Evolutionary conservation across 2,888 invertebrate genomes (phyloP).

Genomic region (Elmis aenea): DNA sequence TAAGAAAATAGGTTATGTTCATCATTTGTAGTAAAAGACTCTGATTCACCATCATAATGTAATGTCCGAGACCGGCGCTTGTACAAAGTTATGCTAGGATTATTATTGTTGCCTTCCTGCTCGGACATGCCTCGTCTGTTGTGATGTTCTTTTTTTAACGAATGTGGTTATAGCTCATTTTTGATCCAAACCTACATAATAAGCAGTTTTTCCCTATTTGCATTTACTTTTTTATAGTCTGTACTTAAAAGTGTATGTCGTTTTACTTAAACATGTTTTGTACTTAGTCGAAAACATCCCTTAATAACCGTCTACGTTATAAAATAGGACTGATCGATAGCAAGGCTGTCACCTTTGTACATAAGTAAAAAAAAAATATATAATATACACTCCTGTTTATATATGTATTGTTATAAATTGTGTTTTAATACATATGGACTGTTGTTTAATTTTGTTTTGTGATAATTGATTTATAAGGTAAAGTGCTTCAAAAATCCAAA

Average conservation of each 20-base stretch:
- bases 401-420: conserved; percentile 40
- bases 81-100: conserved; percentile 24
- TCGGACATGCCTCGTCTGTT: conserved; percentile 21
- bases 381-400: conserved; percentile 43
- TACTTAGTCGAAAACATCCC: background rate
- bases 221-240: too few relatives aligned
- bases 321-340: conserved; percentile 6
- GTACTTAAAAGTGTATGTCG: too few relatives aligned
- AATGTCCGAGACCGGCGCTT: conserved; percentile 24
- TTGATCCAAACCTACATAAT: too few relatives aligned
- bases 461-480: conserved; percentile 22
- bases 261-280: too few relatives aligned
- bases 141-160: conserved; percentile 21
- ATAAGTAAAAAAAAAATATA: conserved; percentile 39
- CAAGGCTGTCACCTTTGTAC: conserved; percentile 21
- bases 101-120: conserved; percentile 23
- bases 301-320: background rate
- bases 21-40: conserved; percentile 25
- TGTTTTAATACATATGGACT: conserved; percentile 41
- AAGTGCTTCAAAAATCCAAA: conserved; percentile 20
- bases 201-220: too few relatives aligned
- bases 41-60: conserved; percentile 22
- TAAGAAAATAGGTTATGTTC: conserved; percentile 22
- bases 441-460: conserved; percentile 37
- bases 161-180: too few relatives aligned